Conservation (phyloP, 2,888 invertebrate genomes). For the Ophioninae sp. region DNA sequence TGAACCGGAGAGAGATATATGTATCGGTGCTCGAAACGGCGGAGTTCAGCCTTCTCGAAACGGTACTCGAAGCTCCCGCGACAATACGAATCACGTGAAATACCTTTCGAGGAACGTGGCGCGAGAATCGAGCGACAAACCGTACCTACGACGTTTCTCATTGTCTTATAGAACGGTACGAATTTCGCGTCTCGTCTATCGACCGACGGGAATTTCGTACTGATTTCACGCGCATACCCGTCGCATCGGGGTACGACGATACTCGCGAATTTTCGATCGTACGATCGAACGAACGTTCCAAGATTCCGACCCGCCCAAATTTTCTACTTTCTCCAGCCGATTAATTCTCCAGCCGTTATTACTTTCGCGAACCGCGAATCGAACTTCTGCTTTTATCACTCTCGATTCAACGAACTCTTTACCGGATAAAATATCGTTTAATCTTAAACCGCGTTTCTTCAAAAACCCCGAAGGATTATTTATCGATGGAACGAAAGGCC, state of each 20-base stretch:
- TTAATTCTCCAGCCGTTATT: too few relatives aligned
- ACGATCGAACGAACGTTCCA: not conserved
- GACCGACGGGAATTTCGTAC: slow-evolving; percentile 30
- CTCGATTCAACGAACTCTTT: too few relatives aligned
- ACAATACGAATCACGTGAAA: slow-evolving; percentile 55
- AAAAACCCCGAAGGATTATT: too few relatives aligned
- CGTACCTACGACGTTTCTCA: slow-evolving; percentile 42
- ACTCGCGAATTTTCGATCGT: not conserved
- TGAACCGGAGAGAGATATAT: too few relatives aligned
- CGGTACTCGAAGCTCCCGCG: slow-evolving; percentile 21
- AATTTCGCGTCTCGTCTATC: slow-evolving; percentile 29
- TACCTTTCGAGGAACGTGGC: slow-evolving; percentile 37
- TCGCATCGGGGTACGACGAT: not conserved
- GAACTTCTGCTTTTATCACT: too few relatives aligned
- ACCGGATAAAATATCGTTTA: too few relatives aligned
- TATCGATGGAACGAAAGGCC: too few relatives aligned
- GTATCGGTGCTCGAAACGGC: slow-evolving; percentile 20
- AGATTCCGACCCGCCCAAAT: not conserved
- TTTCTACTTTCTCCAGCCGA: too few relatives aligned
- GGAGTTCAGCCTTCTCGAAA: slow-evolving; percentile 21
- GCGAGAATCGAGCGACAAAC: slow-evolving; percentile 34
- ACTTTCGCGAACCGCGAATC: too few relatives aligned
- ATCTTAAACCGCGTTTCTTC: too few relatives aligned
- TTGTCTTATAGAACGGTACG: not conserved
- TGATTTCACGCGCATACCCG: slow-evolving; percentile 40